Evolutionary conservation across 2,113 vertebrate genomes (phyloP).

Genomic region (Propithecus coquereli): DNA sequence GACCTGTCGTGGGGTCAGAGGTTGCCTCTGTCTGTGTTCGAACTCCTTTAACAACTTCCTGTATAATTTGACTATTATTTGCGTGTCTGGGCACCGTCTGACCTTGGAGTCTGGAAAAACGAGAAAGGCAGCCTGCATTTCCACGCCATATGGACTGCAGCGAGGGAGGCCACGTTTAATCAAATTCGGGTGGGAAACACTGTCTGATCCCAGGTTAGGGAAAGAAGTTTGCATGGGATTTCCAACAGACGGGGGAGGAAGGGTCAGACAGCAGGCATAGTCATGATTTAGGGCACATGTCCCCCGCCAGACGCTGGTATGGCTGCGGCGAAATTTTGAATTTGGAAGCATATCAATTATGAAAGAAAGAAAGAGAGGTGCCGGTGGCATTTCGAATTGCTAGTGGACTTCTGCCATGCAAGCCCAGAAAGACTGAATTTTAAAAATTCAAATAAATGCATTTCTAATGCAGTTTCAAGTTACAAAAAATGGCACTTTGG

Average conservation of each 20-base stretch:
- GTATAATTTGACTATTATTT: conserved; percentile 90
- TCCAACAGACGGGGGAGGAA: conserved; percentile 39
- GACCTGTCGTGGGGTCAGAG: conserved; percentile 84
- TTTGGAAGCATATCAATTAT: conserved; percentile 40
- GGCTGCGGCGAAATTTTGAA: conserved; percentile 24
- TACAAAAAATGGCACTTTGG: background rate
- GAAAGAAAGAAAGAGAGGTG: background rate
- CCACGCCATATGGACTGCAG: conserved; percentile 70
- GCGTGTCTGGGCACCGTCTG: conserved; percentile 85
- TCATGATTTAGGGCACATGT: background rate
- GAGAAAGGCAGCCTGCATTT: conserved; percentile 74
- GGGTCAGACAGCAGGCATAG: conserved; percentile 52
- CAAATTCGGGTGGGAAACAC: conserved; percentile 73
- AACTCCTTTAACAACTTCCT: conserved; percentile 90
- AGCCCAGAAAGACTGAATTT: background rate
- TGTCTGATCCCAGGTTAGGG: conserved; percentile 25
- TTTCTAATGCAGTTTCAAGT: background rate
- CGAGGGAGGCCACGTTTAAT: conserved; percentile 66
- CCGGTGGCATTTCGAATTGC: background rate
- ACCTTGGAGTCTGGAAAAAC: conserved; percentile 86
- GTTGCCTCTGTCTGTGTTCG: conserved; percentile 82
- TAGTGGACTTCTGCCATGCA: background rate
- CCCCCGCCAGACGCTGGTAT: conserved; percentile 27
- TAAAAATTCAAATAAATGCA: background rate
- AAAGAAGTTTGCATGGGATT: conserved; percentile 47